A percentile compares a stretch with the other conserved stretches of the same genome.
These are phyloP conservation scores for Tragelaphus scriptus DNA, from an alignment of 2,113 vertebrate genomes.

Conservation along the genomic window DNA sequence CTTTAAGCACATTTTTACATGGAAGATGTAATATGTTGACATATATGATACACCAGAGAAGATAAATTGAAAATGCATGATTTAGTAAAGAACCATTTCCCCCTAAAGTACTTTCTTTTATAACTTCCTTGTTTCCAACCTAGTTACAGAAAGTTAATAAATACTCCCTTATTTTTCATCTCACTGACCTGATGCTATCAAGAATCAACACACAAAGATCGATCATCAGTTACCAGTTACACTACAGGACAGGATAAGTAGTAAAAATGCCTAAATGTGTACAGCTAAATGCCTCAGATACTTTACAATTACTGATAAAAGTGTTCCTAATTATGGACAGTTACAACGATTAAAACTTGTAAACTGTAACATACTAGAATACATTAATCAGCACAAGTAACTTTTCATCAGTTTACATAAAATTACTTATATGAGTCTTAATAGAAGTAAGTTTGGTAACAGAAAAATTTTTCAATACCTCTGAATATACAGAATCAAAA, in stretches of 20 bases:
- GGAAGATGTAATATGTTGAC: not conserved
- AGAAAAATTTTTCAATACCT: not conserved
- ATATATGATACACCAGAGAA: not conserved
- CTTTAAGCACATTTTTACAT: slow-evolving; percentile 16
- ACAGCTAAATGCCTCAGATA: not conserved
- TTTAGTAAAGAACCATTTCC: not conserved
- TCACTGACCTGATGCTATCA: not conserved
- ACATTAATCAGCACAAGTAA: slow-evolving; percentile 14
- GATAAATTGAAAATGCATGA: not conserved
- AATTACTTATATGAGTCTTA: slow-evolving; percentile 26
- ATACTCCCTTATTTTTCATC: not conserved
- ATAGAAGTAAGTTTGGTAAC: slow-evolving; percentile 20
- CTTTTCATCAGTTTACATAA: slow-evolving; percentile 33
- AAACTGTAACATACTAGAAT: slow-evolving; percentile 30
- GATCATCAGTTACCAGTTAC: not conserved
- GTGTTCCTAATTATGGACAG: slow-evolving; percentile 37
- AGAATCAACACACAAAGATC: not conserved
- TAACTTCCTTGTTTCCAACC: not conserved
- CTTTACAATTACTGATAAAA: slow-evolving; percentile 50
- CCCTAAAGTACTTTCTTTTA: not conserved
- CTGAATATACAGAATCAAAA: not conserved
- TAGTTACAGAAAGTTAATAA: slow-evolving; percentile 22
- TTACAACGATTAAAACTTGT: slow-evolving; percentile 16
- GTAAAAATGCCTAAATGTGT: not conserved
- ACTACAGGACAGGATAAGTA: not conserved